Conservation (phyloP, 2,888 invertebrate genomes). For the Bursaphelenchus okinawaensis region DNA sequence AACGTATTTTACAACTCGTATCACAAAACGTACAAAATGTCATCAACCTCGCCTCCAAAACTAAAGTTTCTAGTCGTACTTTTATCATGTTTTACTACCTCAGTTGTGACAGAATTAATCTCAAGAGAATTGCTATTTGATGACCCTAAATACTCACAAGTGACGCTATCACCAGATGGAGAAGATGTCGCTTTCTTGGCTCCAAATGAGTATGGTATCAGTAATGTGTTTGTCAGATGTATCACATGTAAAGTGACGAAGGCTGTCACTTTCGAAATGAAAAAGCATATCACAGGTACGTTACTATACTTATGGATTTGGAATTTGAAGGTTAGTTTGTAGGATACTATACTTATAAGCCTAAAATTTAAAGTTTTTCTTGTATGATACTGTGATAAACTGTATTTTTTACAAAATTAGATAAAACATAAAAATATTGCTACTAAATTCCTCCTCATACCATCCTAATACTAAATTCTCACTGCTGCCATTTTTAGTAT, state of each 20-base stretch:
- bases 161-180: conserved; percentile 51
- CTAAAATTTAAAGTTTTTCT: too few relatives aligned
- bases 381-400: too few relatives aligned
- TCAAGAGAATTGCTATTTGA: conserved; percentile 25
- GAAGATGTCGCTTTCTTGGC: conserved; percentile 48
- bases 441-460: too few relatives aligned
- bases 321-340: too few relatives aligned
- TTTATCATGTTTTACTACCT: neutral
- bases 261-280: conserved; percentile 53
- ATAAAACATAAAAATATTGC: too few relatives aligned
- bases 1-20: too few relatives aligned
- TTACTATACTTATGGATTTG: neutral
- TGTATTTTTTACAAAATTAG: too few relatives aligned
- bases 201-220: conserved; percentile 49
- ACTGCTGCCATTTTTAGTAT: too few relatives aligned
- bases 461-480: too few relatives aligned
- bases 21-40: neutral
- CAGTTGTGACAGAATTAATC: conserved; percentile 16
- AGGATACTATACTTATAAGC: too few relatives aligned
- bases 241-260: conserved; percentile 44
- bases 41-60: neutral
- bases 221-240: conserved; percentile 51
- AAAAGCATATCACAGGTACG: conserved; percentile 43
- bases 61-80: neutral
- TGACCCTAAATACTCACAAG: conserved; percentile 52